phyloP scores from a whole-genome alignment of 2,113 vertebrate species.

The Triplophysa rosa region DNA sequence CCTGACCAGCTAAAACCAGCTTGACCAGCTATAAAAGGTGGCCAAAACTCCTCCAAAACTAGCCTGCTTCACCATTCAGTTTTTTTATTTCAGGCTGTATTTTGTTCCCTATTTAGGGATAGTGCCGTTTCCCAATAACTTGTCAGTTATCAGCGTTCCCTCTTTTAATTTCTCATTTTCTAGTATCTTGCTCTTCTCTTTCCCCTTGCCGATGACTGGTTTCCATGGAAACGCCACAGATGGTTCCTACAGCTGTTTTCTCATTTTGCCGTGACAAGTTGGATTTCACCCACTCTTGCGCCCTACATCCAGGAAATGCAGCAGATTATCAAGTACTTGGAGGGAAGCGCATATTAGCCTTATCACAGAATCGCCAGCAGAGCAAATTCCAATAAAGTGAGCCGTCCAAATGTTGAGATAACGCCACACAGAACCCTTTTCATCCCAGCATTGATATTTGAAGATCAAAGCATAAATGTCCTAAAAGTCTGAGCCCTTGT shows the following conservation, averaged over 20 bases:
- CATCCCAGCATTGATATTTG: background rate
- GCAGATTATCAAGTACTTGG: constrained; percentile 5
- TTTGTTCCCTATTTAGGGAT: too few relatives aligned
- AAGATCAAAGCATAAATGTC: background rate
- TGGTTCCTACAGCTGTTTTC: constrained; percentile 68
- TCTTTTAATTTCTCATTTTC: constrained; percentile 20
- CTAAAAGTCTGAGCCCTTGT: background rate
- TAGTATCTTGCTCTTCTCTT: constrained; percentile 24
- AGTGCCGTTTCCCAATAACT: background rate
- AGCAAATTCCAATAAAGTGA: background rate
- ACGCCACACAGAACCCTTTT: background rate
- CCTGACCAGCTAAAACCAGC: too few relatives aligned
- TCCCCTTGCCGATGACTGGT: constrained; percentile 56
- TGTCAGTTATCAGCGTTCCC: background rate
- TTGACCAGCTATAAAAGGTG: too few relatives aligned
- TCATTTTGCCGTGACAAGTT: constrained; percentile 59
- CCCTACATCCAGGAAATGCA: constrained; percentile 1
- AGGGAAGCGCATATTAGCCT: background rate
- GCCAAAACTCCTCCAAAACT: too few relatives aligned
- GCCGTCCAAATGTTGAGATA: background rate
- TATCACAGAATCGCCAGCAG: background rate
- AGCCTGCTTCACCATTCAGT: too few relatives aligned
- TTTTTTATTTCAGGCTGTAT: too few relatives aligned
- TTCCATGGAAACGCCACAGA: constrained; percentile 68
- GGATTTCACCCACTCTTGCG: constrained; percentile 40